Evolutionary conservation across 2,888 invertebrate species (phyloP).

Genomic region (Microplitis manilae): DNA sequence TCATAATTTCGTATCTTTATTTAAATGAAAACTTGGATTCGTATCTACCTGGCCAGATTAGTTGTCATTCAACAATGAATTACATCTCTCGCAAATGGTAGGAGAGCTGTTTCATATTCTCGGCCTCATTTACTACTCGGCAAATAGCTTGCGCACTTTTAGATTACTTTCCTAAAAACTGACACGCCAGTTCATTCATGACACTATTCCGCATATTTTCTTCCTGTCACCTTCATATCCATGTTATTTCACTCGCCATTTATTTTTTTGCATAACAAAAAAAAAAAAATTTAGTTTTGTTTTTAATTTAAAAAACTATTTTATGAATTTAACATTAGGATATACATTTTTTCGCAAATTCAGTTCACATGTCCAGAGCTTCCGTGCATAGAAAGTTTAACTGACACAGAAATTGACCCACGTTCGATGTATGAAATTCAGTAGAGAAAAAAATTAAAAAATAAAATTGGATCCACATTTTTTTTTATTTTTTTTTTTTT

Average conservation of each 20-base stretch:
- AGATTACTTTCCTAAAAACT: constrained; percentile 10
- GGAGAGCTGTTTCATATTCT: no score
- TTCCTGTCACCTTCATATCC: background rate
- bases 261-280: background rate
- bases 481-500: background rate
- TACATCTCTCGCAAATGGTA: no score
- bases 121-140: background rate
- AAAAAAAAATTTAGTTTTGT: background rate
- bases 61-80: no score
- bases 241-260: background rate
- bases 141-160: constrained; percentile 11
- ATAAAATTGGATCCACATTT: background rate
- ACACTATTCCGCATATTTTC: background rate
- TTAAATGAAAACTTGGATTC: no score
- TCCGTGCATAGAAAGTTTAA: constrained; percentile 24
- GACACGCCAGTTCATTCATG: constrained; percentile 11
- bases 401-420: background rate
- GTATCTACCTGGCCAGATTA: no score
- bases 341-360: constrained; percentile 9
- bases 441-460: background rate
- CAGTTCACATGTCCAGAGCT: no score
- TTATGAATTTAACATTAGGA: background rate
- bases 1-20: no score
- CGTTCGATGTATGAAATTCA: background rate
- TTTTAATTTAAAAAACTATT: background rate